Conservation (phyloP, 2,888 invertebrate species). For the Lumbricus terrestris region DNA sequence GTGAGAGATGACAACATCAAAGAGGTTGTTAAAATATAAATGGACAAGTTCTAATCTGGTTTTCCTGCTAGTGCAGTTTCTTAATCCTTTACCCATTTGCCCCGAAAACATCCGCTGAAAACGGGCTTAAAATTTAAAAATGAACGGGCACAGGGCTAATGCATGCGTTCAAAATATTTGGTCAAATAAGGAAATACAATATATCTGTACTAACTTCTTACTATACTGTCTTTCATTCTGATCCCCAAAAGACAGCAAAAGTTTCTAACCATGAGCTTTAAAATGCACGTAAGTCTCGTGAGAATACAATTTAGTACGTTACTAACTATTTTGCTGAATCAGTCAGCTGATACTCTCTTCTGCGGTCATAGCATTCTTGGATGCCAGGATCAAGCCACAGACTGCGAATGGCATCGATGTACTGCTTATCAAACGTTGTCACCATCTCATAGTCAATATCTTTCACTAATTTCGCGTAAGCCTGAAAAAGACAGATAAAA, state of each 20-base stretch:
- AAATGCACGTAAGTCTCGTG: too few relatives aligned
- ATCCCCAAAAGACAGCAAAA: background rate
- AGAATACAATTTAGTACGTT: background rate
- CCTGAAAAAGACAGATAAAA: slow-evolving; percentile 65
- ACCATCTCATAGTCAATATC: slow-evolving; percentile 98
- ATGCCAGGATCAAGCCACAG: slow-evolving; percentile 96
- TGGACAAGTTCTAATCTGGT: background rate
- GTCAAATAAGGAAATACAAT: background rate
- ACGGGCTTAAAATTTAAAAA: too few relatives aligned
- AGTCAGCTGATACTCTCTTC: slow-evolving; percentile 98
- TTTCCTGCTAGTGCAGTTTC: background rate
- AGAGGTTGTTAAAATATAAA: background rate
- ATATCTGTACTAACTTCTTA: background rate
- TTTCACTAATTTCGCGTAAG: slow-evolving; percentile 91
- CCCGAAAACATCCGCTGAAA: too few relatives aligned
- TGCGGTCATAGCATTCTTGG: slow-evolving; percentile 97
- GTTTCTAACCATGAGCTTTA: background rate
- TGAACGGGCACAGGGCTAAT: too few relatives aligned
- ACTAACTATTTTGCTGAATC: slow-evolving; percentile 99
- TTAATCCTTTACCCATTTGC: too few relatives aligned
- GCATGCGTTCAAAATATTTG: background rate
- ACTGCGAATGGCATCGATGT: slow-evolving; percentile 93
- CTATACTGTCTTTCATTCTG: background rate
- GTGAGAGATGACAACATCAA: background rate
- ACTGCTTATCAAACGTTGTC: slow-evolving; percentile 94